These are phyloP conservation scores for Pachyseris speciosa DNA, from an alignment of 64 coral and sea anemone species.

Conservation along the genomic window DNA sequence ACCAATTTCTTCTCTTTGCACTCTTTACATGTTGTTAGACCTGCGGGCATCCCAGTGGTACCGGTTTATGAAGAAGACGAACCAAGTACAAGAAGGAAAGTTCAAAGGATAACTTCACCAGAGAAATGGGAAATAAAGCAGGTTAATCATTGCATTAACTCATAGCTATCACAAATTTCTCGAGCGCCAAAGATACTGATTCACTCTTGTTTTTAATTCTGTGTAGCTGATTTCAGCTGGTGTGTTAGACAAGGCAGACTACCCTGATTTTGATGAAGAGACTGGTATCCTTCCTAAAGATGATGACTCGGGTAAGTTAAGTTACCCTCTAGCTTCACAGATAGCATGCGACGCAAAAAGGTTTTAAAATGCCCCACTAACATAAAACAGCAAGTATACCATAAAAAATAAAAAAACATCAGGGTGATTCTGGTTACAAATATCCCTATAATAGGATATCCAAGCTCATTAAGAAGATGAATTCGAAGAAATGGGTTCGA, in stretches of 20 bases:
- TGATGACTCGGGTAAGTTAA: slow-evolving; percentile 83
- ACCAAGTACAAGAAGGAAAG: slow-evolving; percentile 80
- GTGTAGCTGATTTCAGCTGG: slow-evolving; percentile 95
- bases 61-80: slow-evolving; percentile 95
- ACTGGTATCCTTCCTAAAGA: slow-evolving; percentile 93
- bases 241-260: slow-evolving; percentile 95
- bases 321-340: background rate
- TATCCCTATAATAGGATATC: too few relatives aligned
- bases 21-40: slow-evolving; percentile 5
- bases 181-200: too few relatives aligned
- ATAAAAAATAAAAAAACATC: too few relatives aligned
- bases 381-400: too few relatives aligned
- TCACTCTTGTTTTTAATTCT: background rate
- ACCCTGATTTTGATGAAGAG: slow-evolving; percentile 99
- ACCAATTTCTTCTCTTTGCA: too few relatives aligned
- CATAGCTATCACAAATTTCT: background rate
- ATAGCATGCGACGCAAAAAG: background rate
- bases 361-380: too few relatives aligned
- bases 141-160: slow-evolving; percentile 5
- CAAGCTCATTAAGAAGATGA: too few relatives aligned
- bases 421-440: too few relatives aligned
- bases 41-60: slow-evolving; percentile 89
- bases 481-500: too few relatives aligned
- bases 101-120: slow-evolving; percentile 95
- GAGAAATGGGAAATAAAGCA: slow-evolving; percentile 99